phyloP scores from a whole-genome alignment of 2,797 vertebrate species.

The Sylvilagus floridanus region DNA sequence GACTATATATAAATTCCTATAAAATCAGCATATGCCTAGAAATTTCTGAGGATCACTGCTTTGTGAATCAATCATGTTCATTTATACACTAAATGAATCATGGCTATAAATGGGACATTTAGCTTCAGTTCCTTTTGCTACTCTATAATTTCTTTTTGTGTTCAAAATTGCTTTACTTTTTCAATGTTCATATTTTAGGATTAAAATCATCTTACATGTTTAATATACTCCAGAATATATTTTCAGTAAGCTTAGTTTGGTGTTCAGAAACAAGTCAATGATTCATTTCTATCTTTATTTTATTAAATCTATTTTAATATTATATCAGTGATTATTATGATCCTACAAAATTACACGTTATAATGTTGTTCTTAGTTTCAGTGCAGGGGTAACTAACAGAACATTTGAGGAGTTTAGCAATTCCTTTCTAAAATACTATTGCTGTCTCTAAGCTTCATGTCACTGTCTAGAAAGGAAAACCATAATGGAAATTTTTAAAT shows the following conservation, averaged over 20 bases:
- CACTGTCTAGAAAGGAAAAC: background rate
- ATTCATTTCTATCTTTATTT: background rate
- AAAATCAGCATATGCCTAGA: background rate
- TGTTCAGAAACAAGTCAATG: background rate
- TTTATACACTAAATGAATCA: constrained; percentile 15
- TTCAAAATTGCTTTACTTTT: background rate
- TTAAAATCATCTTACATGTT: background rate
- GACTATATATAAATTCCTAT: background rate
- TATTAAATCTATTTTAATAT: background rate
- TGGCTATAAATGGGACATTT: constrained; percentile 34
- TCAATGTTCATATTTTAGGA: background rate
- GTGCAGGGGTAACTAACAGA: background rate
- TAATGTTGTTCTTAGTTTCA: background rate
- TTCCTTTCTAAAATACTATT: background rate
- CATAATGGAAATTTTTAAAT: background rate
- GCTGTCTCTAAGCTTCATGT: background rate
- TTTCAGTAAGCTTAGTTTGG: background rate
- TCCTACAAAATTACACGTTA: background rate
- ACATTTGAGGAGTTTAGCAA: background rate
- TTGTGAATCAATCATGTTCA: constrained; percentile 11
- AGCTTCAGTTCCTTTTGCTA: constrained; percentile 24
- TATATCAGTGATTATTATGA: background rate
- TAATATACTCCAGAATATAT: background rate
- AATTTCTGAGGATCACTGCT: background rate
- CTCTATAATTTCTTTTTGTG: background rate